Conservation (phyloP, 2,113 vertebrate genomes). For the Siniperca knerii region DNA sequence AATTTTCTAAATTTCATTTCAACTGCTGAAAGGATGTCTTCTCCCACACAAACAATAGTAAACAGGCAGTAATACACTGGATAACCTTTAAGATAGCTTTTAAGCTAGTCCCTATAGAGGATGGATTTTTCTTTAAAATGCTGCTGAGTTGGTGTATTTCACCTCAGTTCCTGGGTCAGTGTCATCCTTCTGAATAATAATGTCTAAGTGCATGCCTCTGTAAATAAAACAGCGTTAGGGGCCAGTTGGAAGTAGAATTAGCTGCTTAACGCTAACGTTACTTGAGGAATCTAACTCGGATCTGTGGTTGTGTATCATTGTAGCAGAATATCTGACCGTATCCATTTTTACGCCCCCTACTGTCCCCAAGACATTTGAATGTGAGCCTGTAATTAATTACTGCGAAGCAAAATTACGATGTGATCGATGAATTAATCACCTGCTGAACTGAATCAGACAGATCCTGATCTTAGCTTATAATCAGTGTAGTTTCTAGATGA, state of each 20-base stretch:
- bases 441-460: too few relatives aligned
- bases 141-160: neutral
- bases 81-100: neutral
- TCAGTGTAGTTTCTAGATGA: neutral
- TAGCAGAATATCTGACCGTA: neutral
- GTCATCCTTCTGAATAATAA: neutral
- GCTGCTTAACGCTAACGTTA: neutral
- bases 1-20: neutral
- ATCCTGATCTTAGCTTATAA: too few relatives aligned
- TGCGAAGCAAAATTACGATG: neutral
- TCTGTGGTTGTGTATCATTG: neutral
- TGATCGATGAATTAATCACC: neutral
- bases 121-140: neutral
- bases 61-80: neutral
- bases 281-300: neutral
- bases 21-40: neutral
- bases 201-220: neutral
- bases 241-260: neutral
- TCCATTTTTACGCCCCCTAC: neutral
- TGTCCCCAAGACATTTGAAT: neutral
- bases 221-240: neutral
- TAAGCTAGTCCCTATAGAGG: neutral
- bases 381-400: neutral
- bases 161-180: neutral
- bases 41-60: neutral